Conservation (phyloP, 2,888 invertebrate species). For the Ochropleura plecta region DNA sequence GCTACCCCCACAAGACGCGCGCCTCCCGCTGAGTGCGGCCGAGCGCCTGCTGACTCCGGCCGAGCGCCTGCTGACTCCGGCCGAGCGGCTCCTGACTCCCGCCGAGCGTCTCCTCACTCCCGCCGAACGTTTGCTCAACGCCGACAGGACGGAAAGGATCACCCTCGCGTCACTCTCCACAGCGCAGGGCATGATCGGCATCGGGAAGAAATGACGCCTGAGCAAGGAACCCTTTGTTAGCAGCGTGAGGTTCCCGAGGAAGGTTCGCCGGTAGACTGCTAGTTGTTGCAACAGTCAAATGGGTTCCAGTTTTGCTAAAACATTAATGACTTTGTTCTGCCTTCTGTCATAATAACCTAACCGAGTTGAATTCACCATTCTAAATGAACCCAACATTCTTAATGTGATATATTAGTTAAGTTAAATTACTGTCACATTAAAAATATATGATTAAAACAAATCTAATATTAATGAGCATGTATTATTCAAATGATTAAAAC, state of each 20-base stretch:
- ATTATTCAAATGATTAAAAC: no score
- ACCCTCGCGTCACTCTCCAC: conserved; percentile 82
- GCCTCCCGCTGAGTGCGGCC: conserved; percentile 59
- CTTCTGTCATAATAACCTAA: background rate
- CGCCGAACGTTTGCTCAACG: conserved; percentile 70
- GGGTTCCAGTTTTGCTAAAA: background rate
- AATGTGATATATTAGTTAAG: background rate
- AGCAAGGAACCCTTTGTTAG: conserved; percentile 74
- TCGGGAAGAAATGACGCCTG: conserved; percentile 89
- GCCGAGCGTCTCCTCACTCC: conserved; percentile 77
- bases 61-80: conserved; percentile 74
- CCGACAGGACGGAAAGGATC: conserved; percentile 78
- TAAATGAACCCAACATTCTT: background rate
- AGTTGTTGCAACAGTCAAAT: no score
- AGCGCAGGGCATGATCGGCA: conserved; percentile 84
- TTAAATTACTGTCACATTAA: no score
- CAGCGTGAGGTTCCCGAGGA: conserved; percentile 78
- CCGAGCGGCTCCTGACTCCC: conserved; percentile 75
- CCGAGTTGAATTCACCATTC: background rate
- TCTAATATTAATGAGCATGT: no score
- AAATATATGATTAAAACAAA: no score
- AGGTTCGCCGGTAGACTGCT: conserved; percentile 78
- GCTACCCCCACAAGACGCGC: conserved; percentile 26
- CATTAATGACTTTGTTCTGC: background rate
- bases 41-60: conserved; percentile 76